Percentiles rank a stretch among this genome's conserved stretches.
phyloP scores from a whole-genome alignment of 2,797 vertebrate species.

The Catamblyrhynchus diadema region DNA sequence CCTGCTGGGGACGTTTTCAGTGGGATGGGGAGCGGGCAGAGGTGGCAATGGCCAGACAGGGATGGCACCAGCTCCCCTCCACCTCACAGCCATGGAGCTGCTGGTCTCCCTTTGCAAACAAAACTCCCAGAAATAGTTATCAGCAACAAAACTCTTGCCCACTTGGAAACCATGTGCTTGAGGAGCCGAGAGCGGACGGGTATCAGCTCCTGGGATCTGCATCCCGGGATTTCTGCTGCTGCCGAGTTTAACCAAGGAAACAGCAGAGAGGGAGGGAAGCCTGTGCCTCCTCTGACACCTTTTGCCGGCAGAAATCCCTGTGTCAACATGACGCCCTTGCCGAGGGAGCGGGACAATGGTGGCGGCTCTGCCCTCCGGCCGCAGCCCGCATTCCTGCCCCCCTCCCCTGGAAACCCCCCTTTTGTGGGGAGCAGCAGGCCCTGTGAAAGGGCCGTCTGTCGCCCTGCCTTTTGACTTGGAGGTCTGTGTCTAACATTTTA shows the following conservation, averaged over 20 bases:
- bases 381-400: conserved; percentile 59
- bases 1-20: accelerated
- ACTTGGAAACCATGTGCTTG: accelerated
- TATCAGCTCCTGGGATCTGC: not conserved
- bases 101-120: not conserved
- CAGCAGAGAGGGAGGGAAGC: not conserved
- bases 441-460: conserved; percentile 61
- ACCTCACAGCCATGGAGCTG: not conserved
- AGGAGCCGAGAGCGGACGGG: not conserved
- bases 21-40: not conserved
- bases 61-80: not conserved
- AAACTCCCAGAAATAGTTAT: not conserved
- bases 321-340: conserved; percentile 59
- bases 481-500: conserved; percentile 61
- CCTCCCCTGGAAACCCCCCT: conserved; percentile 66
- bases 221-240: not conserved
- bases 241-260: conserved; percentile 22
- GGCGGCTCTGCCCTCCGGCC: conserved; percentile 38
- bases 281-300: conserved; percentile 24
- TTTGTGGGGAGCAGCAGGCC: conserved; percentile 60
- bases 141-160: not conserved
- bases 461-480: conserved; percentile 60
- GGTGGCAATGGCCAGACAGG: accelerated
- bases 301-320: conserved; percentile 37
- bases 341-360: conserved; percentile 52